Evolutionary conservation across 1,140 invertebrate species (phyloP).

Genomic region (Spodoptera litura): DNA sequence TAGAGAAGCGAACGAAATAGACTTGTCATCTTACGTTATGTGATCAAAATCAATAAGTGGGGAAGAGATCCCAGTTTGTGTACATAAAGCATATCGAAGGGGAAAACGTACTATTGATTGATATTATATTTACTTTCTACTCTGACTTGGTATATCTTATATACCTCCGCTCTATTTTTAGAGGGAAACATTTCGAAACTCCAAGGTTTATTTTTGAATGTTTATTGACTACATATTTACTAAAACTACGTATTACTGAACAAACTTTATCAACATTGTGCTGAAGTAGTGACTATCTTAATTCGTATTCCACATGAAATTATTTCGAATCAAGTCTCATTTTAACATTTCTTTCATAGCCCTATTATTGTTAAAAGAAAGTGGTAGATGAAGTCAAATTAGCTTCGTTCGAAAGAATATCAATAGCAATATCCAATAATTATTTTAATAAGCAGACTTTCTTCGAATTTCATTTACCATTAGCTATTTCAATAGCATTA

Average conservation of each 20-base stretch:
- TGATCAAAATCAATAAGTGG: slow-evolving; percentile 24
- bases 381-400: no score
- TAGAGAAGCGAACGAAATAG: slow-evolving; percentile 15
- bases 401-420: no score
- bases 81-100: background rate
- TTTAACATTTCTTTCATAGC: no score
- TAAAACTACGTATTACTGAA: no score
- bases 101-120: background rate
- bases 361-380: no score
- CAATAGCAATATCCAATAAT: no score
- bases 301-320: no score
- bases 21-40: slow-evolving; percentile 15
- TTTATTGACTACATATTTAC: no score
- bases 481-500: slow-evolving; percentile 5
- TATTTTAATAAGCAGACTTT: background rate
- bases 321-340: no score
- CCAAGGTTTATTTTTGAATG: background rate
- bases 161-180: no score
- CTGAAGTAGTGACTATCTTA: no score
- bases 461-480: background rate
- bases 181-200: background rate
- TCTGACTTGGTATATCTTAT: background rate
- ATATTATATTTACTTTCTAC: slow-evolving; percentile 9
- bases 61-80: background rate
- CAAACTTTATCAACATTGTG: no score